phyloP scores from a whole-genome alignment of 2,113 vertebrate genomes.

The Chroicocephalus ridibundus region DNA sequence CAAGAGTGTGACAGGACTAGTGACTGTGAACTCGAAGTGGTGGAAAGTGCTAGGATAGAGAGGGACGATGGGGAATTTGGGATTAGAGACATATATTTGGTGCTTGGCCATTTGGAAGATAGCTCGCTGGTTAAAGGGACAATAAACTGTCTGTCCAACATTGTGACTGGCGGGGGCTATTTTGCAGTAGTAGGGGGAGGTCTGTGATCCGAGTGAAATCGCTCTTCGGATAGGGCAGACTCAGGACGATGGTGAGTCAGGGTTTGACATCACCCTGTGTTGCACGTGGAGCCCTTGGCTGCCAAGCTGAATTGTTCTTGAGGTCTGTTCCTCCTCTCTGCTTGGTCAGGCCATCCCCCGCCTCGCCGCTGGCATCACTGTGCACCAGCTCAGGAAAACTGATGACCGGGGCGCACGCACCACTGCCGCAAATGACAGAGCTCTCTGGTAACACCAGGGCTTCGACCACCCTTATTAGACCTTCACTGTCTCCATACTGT shows the following conservation, averaged over 20 bases:
- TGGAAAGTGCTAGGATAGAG: background rate
- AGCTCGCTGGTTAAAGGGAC: background rate
- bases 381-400: background rate
- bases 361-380: background rate
- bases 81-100: background rate
- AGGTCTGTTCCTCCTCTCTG: background rate
- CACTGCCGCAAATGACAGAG: background rate
- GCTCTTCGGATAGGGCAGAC: background rate
- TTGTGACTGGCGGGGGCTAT: background rate
- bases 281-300: background rate
- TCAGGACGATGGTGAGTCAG: background rate
- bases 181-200: background rate
- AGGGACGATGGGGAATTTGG: background rate
- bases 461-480: background rate
- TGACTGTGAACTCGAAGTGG: background rate
- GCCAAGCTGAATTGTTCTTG: background rate
- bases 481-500: background rate
- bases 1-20: background rate
- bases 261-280: background rate
- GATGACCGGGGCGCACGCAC: accelerated
- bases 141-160: background rate
- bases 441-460: background rate
- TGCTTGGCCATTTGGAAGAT: background rate
- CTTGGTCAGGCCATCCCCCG: background rate
- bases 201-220: background rate